phyloP scores from a whole-genome alignment of 2,797 vertebrate species.

The Sebastes flavidus region DNA sequence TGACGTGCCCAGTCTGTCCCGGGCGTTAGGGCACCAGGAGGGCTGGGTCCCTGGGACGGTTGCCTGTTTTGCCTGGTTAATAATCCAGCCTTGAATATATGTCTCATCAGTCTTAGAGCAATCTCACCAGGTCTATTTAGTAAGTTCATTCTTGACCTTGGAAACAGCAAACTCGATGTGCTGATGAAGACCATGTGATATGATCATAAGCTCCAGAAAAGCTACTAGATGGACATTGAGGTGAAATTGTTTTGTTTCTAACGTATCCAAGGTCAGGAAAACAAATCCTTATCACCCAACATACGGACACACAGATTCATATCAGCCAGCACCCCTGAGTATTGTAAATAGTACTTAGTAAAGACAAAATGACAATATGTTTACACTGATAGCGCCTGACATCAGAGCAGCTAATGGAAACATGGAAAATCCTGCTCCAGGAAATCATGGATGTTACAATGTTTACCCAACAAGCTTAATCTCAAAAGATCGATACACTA shows the following conservation, averaged over 20 bases:
- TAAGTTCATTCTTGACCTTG: neutral
- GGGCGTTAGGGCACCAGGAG: too few species aligned
- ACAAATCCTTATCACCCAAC: neutral
- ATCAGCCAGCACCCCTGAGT: neutral
- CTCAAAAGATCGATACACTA: constrained; percentile 33
- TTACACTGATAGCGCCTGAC: neutral
- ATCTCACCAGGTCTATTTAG: too few species aligned
- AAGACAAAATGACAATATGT: neutral
- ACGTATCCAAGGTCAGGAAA: neutral
- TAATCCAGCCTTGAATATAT: neutral
- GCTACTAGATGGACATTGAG: neutral
- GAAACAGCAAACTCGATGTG: neutral
- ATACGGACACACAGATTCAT: neutral
- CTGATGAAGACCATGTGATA: neutral
- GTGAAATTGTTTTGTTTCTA: neutral
- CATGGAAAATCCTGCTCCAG: neutral
- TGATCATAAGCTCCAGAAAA: neutral
- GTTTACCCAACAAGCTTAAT: constrained; percentile 34
- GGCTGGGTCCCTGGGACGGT: too few species aligned
- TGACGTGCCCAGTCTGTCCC: too few species aligned
- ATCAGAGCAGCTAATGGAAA: constrained; percentile 19
- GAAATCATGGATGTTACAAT: constrained; percentile 20
- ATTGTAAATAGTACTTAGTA: too few species aligned
- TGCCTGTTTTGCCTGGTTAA: neutral
- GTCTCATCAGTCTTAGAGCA: neutral